Base-by-base conservation (phyloP, 2,888 invertebrate species). In the Melipona beecheii region DNA sequence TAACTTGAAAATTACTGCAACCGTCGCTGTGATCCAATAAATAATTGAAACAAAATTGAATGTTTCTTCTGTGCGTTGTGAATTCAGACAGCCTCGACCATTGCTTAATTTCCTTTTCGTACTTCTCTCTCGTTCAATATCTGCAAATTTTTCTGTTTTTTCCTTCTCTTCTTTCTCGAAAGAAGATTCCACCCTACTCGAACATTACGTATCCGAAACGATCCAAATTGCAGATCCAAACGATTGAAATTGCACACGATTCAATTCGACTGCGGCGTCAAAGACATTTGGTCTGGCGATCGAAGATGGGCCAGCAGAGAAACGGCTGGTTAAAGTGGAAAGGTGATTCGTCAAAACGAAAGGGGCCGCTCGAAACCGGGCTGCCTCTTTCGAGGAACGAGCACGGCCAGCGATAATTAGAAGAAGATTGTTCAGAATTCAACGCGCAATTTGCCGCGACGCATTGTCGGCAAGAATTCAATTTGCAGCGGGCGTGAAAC, bases 381-480 rank as follows among this genome's bases (percentile, higher is more conserved):
- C 49, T 50, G 13, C 49, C 27, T 9, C 36, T 19, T 49, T 9
- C 5, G 15, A 6, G 21, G 11, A 17, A 11, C 17, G 21, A 62
- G 27, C 21, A 13, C 58, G 19, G 11, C 19, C 49, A 19, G 49
- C 43, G 72, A 73, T 75, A 75, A 72, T 81, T 78, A 66, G 52
- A 72, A 52, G 66, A 81, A 52, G 66, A 81, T 52, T 50, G 66
- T 43, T 60, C 56, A 52, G 79, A 79, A 69, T 64, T 68, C 56
- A 81, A 73, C 80, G 60, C 72, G 72, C 60, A 72, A 81, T 79
- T 79, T 62, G 69, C 72, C 15, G 49, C 27, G 81, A 73, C 50
- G 73, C 68, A 81, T 81, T 81, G 81, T 79, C 81, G 80, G 43
- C 62, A 73, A 64, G 80, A 79, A 81, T 79, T 81, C 81, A 79